Evolutionary conservation across 1,140 invertebrate genomes (phyloP), one percentile per base, ranked within the genome.

Genomic region (Pteromalus puparum): DNA sequence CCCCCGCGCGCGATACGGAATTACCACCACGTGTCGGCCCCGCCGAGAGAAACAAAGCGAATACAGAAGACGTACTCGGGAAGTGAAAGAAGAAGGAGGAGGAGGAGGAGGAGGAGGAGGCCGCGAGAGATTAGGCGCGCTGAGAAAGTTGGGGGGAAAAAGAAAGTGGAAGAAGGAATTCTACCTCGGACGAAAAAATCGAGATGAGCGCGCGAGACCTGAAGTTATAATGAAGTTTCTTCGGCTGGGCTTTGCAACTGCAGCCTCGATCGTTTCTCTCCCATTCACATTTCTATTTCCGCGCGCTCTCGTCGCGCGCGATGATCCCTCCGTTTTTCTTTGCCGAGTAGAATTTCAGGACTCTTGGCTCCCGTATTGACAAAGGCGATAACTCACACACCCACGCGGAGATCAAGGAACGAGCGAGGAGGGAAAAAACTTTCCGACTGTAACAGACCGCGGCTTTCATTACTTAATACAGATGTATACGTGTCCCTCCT

Each of bases 161-260:
- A 68, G 30, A 79, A 79, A 79, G 75, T 34, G 21, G 42, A 42
- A 26, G 42, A 21, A 75, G 28, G 38, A 61, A 75, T 46, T 38
- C 72, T 34, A 73, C 30, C 34, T 34, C 38, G 18, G 67, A 70
- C 24, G 5, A 38, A 77, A 77, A 46, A 34, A 77, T 15, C 15
- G 53, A 79, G 77, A 79, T 79, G 61, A 79, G 75, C 42, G 75
- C 42, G 74, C 42, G 75, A 77, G 77, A 38, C 77, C 24, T 61
- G 24, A 79, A 79, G 77, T 79, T 79, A 79, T 79, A 79, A 79
- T 79, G 53, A 79, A 79, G 77, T 79, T 79, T 79, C 77, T 79
- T 24, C 10, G 7, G 28, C 76, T 61, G 46, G n/a, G n/a, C 42
- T 76, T 76, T 76, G 26, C 24, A 73, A 38, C 26, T n/a, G n/a